These are phyloP conservation scores for Sisor rabdophorus DNA, from an alignment of 2,113 vertebrate species.

Conservation along the genomic window DNA sequence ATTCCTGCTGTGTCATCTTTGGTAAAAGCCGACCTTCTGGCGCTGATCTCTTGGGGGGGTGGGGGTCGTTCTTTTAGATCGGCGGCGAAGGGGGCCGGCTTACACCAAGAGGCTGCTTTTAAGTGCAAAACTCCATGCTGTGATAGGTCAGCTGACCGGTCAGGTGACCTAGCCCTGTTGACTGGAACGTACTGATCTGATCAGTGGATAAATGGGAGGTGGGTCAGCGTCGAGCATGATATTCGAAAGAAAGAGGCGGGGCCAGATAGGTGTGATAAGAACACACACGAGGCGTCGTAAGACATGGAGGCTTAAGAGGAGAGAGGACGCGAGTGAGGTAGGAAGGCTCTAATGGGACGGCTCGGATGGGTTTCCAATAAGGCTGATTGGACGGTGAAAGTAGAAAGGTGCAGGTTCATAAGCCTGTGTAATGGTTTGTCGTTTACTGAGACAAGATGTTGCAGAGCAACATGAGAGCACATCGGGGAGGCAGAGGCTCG, in stretches of 20 bases:
- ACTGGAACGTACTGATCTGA: constrained; percentile 47
- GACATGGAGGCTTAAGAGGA: background rate
- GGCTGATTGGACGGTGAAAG: constrained; percentile 24
- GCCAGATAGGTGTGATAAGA: constrained; percentile 11
- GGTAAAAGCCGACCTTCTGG: constrained; percentile 40
- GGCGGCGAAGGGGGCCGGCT: constrained; percentile 37
- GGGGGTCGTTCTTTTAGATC: constrained; percentile 1
- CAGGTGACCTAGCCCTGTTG: constrained; percentile 46
- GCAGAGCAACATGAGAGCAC: background rate
- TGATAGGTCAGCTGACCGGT: constrained; percentile 51
- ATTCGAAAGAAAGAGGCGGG: constrained; percentile 10
- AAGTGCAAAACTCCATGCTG: constrained; percentile 66
- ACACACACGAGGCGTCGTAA: background rate
- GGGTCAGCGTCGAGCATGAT: constrained; percentile 32
- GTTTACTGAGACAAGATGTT: background rate
- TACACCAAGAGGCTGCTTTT: constrained; percentile 25
- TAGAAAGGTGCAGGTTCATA: background rate
- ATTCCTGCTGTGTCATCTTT: constrained; percentile 38
- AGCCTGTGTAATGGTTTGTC: background rate
- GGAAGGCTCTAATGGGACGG: constrained; percentile 16
- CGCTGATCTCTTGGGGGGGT: constrained; percentile 23
- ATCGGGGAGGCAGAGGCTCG: no score
- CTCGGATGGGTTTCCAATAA: background rate
- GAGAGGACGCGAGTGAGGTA: background rate
- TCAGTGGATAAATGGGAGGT: constrained; percentile 41